phyloP scores from a whole-genome alignment of 2,113 vertebrate genomes.

The Oreochromis aureus region DNA sequence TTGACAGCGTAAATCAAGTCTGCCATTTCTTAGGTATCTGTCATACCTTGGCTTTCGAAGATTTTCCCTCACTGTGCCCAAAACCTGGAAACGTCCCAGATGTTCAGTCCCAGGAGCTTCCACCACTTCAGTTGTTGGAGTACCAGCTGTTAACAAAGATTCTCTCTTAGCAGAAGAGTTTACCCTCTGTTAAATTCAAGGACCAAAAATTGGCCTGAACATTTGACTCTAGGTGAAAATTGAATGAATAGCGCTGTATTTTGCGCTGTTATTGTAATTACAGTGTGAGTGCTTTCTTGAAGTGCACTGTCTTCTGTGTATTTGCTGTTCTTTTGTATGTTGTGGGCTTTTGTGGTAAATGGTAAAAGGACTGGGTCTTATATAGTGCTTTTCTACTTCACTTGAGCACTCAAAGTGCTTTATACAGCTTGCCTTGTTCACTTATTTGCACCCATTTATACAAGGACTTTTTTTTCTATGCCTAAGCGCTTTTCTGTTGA shows the following conservation, averaged over 20 bases:
- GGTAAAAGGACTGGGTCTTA: background rate
- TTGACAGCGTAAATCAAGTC: accelerated
- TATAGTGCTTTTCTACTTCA: background rate
- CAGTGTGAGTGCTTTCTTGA: background rate
- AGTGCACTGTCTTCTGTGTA: background rate
- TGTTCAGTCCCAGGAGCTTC: background rate
- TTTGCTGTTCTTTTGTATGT: background rate
- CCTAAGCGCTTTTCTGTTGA: background rate
- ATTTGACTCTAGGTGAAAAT: background rate
- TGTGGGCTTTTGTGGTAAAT: background rate
- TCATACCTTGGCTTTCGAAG: background rate
- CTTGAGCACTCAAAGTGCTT: background rate
- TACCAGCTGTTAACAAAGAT: background rate
- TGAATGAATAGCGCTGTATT: background rate
- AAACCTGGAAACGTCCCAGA: accelerated
- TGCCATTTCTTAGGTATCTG: background rate
- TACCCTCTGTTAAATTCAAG: background rate
- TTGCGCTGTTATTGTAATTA: background rate
- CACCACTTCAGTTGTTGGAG: background rate
- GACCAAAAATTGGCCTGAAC: background rate
- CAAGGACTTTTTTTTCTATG: background rate
- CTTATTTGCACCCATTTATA: background rate
- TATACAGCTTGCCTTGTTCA: background rate
- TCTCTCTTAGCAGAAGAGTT: background rate
- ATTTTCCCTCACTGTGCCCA: background rate